Evolutionary conservation across 1,140 invertebrate genomes (phyloP).

Genomic region (Daktulosphaira vitifoliae): DNA sequence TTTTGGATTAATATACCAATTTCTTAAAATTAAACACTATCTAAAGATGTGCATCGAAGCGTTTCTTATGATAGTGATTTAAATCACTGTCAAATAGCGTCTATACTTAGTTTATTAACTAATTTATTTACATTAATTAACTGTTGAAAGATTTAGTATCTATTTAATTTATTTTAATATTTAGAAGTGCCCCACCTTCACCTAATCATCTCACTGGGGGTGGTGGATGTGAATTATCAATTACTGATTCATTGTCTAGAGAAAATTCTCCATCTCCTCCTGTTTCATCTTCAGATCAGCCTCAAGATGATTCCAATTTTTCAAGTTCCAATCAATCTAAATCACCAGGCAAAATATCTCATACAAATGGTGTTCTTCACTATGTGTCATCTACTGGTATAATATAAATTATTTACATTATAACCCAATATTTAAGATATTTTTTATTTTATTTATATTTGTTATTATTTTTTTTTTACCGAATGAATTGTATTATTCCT

Average conservation of each 20-base stretch:
- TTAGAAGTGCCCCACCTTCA: conserved; percentile 85
- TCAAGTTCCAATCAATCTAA: conserved; percentile 17
- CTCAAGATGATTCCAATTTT: conserved; percentile 15
- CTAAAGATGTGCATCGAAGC: too few relatives aligned
- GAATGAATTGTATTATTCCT: background rate
- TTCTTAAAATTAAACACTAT: too few relatives aligned
- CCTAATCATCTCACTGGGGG: conserved; percentile 79
- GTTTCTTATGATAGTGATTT: too few relatives aligned
- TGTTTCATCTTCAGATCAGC: conserved; percentile 26
- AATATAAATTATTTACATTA: background rate
- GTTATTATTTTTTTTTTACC: background rate
- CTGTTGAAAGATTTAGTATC: too few relatives aligned
- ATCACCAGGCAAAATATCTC: conserved; percentile 30
- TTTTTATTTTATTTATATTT: too few relatives aligned
- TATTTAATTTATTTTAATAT: too few relatives aligned
- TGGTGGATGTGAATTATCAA: conserved; percentile 57
- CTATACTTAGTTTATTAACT: too few relatives aligned
- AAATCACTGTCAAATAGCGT: too few relatives aligned
- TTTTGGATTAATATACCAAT: too few relatives aligned
- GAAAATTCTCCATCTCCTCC: conserved; percentile 66
- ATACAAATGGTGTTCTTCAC: conserved; percentile 30
- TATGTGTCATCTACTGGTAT: conserved; percentile 27
- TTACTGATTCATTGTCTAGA: conserved; percentile 76
- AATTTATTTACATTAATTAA: too few relatives aligned
- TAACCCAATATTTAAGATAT: too few relatives aligned